phyloP scores from a whole-genome alignment of 2,797 vertebrate genomes.

The Semaprochilodus insignis region DNA sequence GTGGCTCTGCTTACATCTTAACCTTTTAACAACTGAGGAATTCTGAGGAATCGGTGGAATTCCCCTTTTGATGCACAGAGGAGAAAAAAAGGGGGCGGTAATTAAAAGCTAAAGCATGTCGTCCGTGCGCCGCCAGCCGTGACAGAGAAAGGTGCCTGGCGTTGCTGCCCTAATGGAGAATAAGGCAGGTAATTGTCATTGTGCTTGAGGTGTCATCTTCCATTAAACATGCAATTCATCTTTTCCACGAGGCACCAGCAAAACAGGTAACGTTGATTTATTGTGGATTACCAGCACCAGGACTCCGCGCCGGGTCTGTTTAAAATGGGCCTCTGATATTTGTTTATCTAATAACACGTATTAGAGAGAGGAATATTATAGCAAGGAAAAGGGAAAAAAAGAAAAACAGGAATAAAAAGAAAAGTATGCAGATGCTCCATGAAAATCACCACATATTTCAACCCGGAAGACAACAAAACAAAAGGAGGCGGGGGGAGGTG shows the following conservation, averaged over 20 bases:
- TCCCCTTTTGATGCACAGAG: constrained; percentile 21
- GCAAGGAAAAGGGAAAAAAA: not conserved
- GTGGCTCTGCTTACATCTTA: not conserved
- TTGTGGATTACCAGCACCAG: constrained; percentile 63
- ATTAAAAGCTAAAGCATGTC: constrained; percentile 81
- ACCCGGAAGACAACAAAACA: constrained; percentile 33
- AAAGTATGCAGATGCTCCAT: constrained; percentile 5
- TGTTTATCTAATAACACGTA: constrained; percentile 51
- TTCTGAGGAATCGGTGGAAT: not conserved
- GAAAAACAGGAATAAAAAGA: not conserved
- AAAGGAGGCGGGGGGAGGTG: constrained; percentile 5
- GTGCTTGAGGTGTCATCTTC: constrained; percentile 78
- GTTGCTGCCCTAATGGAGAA: constrained; percentile 76
- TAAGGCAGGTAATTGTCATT: constrained; percentile 87
- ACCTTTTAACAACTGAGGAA: not conserved
- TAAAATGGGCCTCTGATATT: constrained; percentile 57
- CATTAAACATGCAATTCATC: constrained; percentile 85
- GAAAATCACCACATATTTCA: constrained; percentile 29
- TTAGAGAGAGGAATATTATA: constrained; percentile 7
- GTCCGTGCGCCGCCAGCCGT: constrained; percentile 77
- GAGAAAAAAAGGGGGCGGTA: constrained; percentile 82
- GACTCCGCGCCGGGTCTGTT: constrained; percentile 39
- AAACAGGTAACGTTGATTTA: constrained; percentile 78
- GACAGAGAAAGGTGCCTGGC: constrained; percentile 80
- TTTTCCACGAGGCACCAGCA: constrained; percentile 65